Percentiles rank a stretch among this genome's conserved stretches.
phyloP scores from a whole-genome alignment of 2,797 vertebrate genomes.

The Tangara arthus region DNA sequence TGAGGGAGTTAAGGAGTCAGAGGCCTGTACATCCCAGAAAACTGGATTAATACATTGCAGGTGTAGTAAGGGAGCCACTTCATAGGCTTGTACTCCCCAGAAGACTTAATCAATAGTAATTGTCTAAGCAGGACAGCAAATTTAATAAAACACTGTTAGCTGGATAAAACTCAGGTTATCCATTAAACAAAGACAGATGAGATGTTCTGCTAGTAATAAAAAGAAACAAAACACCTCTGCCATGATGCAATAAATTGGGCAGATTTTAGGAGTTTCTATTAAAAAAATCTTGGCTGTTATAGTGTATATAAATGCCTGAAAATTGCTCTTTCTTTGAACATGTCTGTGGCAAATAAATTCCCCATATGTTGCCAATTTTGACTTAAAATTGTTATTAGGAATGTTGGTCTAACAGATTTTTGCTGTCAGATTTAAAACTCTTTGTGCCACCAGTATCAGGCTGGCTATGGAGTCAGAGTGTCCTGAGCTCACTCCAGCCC shows the following conservation, averaged over 20 bases:
- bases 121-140: neutral
- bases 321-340: neutral
- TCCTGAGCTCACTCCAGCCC: neutral
- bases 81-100: neutral
- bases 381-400: neutral
- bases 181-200: neutral
- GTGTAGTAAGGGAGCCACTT: neutral
- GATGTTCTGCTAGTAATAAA: neutral
- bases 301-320: neutral
- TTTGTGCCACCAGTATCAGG: neutral
- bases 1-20: neutral
- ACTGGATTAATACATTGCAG: neutral
- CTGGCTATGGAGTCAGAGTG: accelerated
- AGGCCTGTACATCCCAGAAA: neutral
- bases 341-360: accelerated
- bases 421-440: neutral
- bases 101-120: neutral
- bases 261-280: neutral
- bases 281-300: neutral
- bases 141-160: neutral
- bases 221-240: neutral
- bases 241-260: neutral
- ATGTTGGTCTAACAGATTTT: neutral
- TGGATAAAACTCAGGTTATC: neutral
- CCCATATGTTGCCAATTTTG: neutral